Evolutionary conservation across 2,797 vertebrate species (phyloP), one percentile per base, ranked within the genome.

Genomic region (Malurus splendens): DNA sequence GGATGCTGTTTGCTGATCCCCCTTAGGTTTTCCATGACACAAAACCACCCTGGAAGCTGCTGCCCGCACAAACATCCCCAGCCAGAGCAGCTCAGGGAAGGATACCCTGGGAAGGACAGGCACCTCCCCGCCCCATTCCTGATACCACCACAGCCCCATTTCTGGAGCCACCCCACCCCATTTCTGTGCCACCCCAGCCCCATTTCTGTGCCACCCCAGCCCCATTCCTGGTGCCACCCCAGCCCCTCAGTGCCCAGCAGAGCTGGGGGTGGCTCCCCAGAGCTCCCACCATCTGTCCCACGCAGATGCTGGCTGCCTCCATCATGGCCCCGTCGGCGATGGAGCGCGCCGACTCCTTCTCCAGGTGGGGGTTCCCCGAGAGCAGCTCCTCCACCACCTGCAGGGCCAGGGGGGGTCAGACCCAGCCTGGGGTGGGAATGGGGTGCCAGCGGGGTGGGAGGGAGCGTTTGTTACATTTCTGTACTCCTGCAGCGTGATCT

Each of bases 271-370:
- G 0, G 18, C 79, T 75, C 82, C 94, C 98, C 39, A 23, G 44
- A 13, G 57, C 57, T 89, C 85, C 94, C 96, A 99, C 99, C 99
- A 99, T 99, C 95, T 98, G 96, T 28, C 98, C 98, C 90, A 98
- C 96, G 1, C 98, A 99, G 51, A 98, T 98, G 88, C 97, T 99
- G 30, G 98, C 98, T 3, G 99, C 99, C 94, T 99, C 99, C 98
- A 99, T 96, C 99, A 99, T 99, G 96, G 99, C 99, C 22, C 98
- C 98, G 0, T 99, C 98, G 0, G 99, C 98, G 8, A 99, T 99
- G 60, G 97, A 97, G 2, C 96, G 95, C 0, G 94, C 97, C 0
- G 96, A 98, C 60, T 98, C 98, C 82, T 94, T 97, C 68, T 97
- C 98, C 18, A 99, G 98, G 91, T 95, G 94, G 8, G 97, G 97